Evolutionary conservation across 2,888 invertebrate species (phyloP).

Genomic region (Oxystoma pomonae): DNA sequence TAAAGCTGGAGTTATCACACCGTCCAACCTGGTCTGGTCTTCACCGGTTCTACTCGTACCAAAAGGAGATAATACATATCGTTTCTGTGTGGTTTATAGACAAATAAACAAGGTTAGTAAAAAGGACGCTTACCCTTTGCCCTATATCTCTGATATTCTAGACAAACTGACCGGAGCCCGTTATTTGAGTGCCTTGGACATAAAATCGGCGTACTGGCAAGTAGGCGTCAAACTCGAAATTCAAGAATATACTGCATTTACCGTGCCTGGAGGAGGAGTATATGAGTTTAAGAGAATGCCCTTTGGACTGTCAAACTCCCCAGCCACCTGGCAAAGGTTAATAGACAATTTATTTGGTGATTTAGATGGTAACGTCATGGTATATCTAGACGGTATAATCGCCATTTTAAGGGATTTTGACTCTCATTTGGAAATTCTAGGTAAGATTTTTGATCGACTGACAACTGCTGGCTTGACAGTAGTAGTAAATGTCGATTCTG

Average conservation of each 20-base stretch:
- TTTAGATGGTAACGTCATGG: not conserved
- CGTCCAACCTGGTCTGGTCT: conserved; percentile 27
- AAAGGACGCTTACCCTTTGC: not conserved
- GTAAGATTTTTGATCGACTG: conserved; percentile 19
- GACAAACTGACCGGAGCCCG: not conserved
- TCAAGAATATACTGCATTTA: conserved; percentile 2
- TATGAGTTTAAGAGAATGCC: conserved; percentile 18
- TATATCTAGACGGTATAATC: conserved; percentile 1
- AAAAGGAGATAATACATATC: conserved; percentile 27
- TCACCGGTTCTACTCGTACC: conserved; percentile 29
- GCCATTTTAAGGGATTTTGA: conserved; percentile 12
- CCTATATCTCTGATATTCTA: not conserved
- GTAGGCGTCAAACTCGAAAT: not conserved
- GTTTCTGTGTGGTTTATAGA: conserved; percentile 33
- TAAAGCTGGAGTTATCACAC: conserved; percentile 27
- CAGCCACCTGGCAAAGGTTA: conserved; percentile 16
- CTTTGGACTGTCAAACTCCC: conserved; percentile 11
- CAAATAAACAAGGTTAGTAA: not conserved
- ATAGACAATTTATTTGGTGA: conserved; percentile 11
- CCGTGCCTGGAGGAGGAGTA: not conserved
- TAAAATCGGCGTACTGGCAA: conserved; percentile 7
- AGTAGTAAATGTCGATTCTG: conserved; percentile 20
- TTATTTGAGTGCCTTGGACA: conserved; percentile 4
- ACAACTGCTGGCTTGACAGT: conserved; percentile 20
- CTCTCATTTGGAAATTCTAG: conserved; percentile 20